Conservation (phyloP, 2,888 invertebrate genomes). For the Boloria euphrosyne region DNA sequence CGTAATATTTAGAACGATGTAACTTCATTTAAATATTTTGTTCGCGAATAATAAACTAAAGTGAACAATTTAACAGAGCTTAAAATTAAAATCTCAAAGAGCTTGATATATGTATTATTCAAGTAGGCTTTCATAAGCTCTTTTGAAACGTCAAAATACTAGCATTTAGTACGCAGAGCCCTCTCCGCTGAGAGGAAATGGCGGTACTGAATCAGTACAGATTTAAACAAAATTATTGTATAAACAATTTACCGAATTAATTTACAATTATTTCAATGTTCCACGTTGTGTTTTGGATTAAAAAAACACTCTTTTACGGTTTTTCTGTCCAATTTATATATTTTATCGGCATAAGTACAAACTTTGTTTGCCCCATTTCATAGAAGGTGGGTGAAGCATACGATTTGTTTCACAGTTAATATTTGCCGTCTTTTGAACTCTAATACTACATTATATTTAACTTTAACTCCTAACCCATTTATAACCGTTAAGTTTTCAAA, state of each 20-base stretch:
- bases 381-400: too few relatives aligned
- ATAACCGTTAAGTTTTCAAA: too few relatives aligned
- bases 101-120: constrained; percentile 21
- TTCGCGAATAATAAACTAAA: constrained; percentile 7
- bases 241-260: not conserved
- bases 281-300: not conserved
- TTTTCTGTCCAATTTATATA: too few relatives aligned
- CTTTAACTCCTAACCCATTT: too few relatives aligned
- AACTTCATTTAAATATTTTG: constrained; percentile 3
- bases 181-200: not conserved
- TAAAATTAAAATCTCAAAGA: constrained; percentile 23
- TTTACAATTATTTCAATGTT: not conserved
- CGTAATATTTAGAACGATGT: not conserved
- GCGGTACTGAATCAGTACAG: not conserved
- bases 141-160: constrained; percentile 21
- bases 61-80: constrained; percentile 20
- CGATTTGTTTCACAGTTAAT: too few relatives aligned
- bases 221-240: constrained; percentile 4
- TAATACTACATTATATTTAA: too few relatives aligned
- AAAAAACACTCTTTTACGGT: not conserved
- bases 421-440: too few relatives aligned
- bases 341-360: too few relatives aligned
- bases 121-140: constrained; percentile 25
- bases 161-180: constrained; percentile 9
- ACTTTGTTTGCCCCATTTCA: too few relatives aligned